Conservation (phyloP, 1,140 invertebrate species). For the Diorhabda elongata region DNA sequence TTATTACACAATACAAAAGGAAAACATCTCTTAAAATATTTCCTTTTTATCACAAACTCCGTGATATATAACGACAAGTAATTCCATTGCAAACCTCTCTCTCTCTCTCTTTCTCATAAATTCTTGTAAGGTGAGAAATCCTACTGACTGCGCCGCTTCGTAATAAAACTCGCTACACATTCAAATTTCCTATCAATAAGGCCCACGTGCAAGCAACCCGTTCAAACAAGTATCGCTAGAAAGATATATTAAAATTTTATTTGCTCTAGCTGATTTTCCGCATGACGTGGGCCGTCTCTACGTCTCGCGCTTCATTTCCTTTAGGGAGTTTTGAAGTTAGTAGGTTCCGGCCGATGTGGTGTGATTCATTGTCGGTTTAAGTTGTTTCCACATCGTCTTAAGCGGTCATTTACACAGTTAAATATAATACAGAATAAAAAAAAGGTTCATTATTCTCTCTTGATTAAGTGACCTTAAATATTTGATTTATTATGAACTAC, state of each 20-base stretch:
- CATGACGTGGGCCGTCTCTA: background rate
- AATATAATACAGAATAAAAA: too few relatives aligned
- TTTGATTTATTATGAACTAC: too few relatives aligned
- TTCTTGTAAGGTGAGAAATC: background rate
- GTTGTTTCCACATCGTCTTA: background rate
- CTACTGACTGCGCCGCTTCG: background rate
- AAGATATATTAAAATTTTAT: constrained; percentile 3
- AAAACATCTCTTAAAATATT: too few relatives aligned
- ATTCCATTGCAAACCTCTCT: background rate
- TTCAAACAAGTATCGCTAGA: constrained; percentile 1
- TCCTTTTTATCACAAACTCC: too few relatives aligned
- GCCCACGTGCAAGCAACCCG: background rate
- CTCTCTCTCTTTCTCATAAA: background rate
- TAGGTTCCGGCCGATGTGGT: background rate
- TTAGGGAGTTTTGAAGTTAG: background rate
- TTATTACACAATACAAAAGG: too few relatives aligned
- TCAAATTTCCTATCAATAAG: constrained; percentile 2
- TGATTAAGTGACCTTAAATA: too few relatives aligned
- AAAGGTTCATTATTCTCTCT: too few relatives aligned
- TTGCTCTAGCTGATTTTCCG: background rate
- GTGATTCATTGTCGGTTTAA: background rate
- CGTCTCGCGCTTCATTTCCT: constrained; percentile 1
- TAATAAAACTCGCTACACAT: background rate
- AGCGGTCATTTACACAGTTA: background rate
- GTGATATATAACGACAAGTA: background rate